A percentile compares a stretch with the other conserved stretches of the same genome.
These are phyloP conservation scores for Microctonus brassicae DNA, from an alignment of 2,888 invertebrate genomes.

Conservation along the genomic window DNA sequence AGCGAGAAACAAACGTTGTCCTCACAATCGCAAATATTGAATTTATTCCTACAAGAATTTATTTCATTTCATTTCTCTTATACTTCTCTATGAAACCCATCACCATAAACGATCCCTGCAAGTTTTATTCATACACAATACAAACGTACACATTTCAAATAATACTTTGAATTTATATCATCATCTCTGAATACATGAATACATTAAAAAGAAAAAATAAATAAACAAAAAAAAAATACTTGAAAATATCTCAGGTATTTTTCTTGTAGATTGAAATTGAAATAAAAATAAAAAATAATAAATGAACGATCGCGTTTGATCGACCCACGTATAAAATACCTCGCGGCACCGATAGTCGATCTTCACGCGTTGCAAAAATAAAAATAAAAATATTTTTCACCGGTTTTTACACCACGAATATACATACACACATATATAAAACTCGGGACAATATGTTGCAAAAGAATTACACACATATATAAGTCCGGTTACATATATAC, in stretches of 20 bases:
- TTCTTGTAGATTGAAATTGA: not conserved
- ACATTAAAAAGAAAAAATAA: not conserved
- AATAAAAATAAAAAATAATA: not conserved
- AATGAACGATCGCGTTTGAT: not conserved
- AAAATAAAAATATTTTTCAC: not conserved
- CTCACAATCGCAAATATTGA: not conserved
- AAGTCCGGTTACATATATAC: not conserved
- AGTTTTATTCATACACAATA: not conserved
- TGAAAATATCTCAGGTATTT: not conserved
- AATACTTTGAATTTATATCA: not conserved
- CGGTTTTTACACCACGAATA: not conserved
- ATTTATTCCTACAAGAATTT: not conserved
- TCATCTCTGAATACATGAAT: not conserved
- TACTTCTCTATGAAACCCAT: not conserved
- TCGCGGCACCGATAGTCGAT: not conserved
- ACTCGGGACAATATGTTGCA: not conserved
- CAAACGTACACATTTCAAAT: too few relatives aligned
- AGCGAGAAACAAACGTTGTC: not conserved
- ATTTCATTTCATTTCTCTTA: not conserved
- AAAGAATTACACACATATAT: too few relatives aligned
- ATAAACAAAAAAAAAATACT: not conserved
- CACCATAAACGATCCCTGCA: not conserved
- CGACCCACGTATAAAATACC: conserved; percentile 1
- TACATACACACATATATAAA: not conserved
- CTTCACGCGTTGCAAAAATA: not conserved